A percentile compares a stretch with the other conserved stretches of the same genome.
Evolutionary conservation across 2,888 invertebrate genomes (phyloP).

Genomic region (Pterostichus niger): DNA sequence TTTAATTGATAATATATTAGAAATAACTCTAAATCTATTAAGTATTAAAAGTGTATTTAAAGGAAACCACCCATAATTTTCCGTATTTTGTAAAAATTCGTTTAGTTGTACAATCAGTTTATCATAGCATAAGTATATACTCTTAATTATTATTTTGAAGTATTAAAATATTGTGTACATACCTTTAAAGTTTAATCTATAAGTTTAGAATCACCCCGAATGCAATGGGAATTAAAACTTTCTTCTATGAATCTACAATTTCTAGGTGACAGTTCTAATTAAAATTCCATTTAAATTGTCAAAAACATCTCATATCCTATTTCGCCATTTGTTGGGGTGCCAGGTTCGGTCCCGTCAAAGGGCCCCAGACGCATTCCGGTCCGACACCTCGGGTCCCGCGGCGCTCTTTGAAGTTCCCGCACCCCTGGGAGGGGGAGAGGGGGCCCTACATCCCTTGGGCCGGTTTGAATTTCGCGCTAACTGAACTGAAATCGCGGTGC

Average conservation of each 20-base stretch:
- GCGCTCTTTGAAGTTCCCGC: constrained; percentile 70
- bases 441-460: constrained; percentile 72
- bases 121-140: too few relatives aligned
- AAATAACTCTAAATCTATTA: too few relatives aligned
- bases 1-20: too few relatives aligned
- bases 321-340: constrained; percentile 8
- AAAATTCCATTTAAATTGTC: constrained; percentile 25
- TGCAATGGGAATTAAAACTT: background rate
- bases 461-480: constrained; percentile 73
- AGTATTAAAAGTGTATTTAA: too few relatives aligned
- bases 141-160: too few relatives aligned
- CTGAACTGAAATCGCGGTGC: constrained; percentile 67
- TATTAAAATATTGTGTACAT: too few relatives aligned
- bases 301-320: background rate
- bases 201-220: background rate
- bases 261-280: constrained; percentile 32
- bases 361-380: constrained; percentile 73
- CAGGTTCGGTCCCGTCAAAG: constrained; percentile 72
- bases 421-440: constrained; percentile 73
- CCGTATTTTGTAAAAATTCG: too few relatives aligned
- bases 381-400: constrained; percentile 73
- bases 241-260: background rate
- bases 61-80: too few relatives aligned
- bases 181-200: too few relatives aligned
- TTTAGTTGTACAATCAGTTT: too few relatives aligned